Evolutionary conservation across 1,140 invertebrate species (phyloP), one percentile per base, ranked within the genome.

Genomic region (Scaptomyza montana): DNA sequence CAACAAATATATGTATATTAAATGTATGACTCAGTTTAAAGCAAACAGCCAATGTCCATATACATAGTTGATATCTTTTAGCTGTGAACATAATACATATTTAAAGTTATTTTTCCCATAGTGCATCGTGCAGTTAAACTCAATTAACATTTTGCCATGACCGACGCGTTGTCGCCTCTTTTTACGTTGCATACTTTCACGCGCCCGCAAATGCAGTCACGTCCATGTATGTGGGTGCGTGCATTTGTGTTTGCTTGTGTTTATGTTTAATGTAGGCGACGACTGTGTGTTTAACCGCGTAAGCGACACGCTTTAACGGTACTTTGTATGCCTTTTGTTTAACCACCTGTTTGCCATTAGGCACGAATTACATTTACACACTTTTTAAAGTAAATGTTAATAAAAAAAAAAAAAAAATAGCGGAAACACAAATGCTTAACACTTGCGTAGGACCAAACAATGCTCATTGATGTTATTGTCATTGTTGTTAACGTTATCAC

Each of bases 111-210:
- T 49, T 43, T 68, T 10, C 36, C 47, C 9, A 21, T 41, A 9
- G 16, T 53, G 4, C 39, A 47, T 39, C 28, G 39, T 66, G 60
- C 62, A 30, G 56, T 54, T 12, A 65, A 72, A 73, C 46, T 62
- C 46, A 76, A 76, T 73, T 59, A 63, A 57, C 39, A 39, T 53
- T 73, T 55, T 49, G 28, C 47, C 19, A 49, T 39, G 56, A 12
- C 30, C 51, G 47, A 3, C 21, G 50, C 8, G 9, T 36, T 39
- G 30, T 7, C 43, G 45, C 47, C 47, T 39, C 28, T 59, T 63
- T 74, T 56, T 25, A 10, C 55, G 21, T 25, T 61, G 66, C 75
- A 73, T 72, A 76, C 41, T 74, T 73, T 73, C 63, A 63, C 69
- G 70, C 74, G 57, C 47, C 21, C 30, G 33, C 60, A 47, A 70